Conservation (phyloP, 64 coral and sea anemone species). For the Dendrophyllia cribrosa region DNA sequence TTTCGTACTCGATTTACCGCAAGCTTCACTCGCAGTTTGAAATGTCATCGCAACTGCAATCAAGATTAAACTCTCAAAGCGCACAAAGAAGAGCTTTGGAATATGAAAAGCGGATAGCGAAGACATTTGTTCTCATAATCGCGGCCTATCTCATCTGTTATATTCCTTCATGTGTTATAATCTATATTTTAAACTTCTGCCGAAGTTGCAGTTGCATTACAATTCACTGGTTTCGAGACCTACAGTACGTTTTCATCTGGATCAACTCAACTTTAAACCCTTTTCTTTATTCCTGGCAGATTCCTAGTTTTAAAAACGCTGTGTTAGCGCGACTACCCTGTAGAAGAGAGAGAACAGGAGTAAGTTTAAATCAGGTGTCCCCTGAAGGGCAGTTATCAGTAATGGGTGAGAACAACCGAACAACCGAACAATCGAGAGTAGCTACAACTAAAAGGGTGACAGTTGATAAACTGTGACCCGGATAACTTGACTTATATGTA, state of each 20-base stretch:
- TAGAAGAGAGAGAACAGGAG: neutral
- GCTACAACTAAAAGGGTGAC: too few species aligned
- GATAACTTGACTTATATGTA: too few species aligned
- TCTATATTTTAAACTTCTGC: conserved; percentile 96
- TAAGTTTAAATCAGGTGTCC: neutral
- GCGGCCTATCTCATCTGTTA: conserved; percentile 68
- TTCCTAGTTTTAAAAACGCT: conserved; percentile 35
- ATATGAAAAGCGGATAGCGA: conserved; percentile 63
- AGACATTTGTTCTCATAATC: conserved; percentile 74
- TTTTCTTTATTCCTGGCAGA: conserved; percentile 68
- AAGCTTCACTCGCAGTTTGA: conserved; percentile 24
- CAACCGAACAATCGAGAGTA: too few species aligned
- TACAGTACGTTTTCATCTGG: conserved; percentile 83
- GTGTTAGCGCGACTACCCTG: neutral
- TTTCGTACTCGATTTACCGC: conserved; percentile 67
- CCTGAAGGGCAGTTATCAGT: neutral
- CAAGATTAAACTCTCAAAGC: neutral
- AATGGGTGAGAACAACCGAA: too few species aligned
- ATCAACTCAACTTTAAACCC: conserved; percentile 80
- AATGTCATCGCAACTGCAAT: neutral
- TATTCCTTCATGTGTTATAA: conserved; percentile 72
- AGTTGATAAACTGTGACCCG: too few species aligned
- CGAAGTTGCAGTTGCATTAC: conserved; percentile 68
- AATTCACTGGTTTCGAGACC: conserved; percentile 91
- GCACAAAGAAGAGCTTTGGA: conserved; percentile 3